Conservation (phyloP, 2,113 vertebrate genomes). For the Tautogolabrus adspersus region DNA sequence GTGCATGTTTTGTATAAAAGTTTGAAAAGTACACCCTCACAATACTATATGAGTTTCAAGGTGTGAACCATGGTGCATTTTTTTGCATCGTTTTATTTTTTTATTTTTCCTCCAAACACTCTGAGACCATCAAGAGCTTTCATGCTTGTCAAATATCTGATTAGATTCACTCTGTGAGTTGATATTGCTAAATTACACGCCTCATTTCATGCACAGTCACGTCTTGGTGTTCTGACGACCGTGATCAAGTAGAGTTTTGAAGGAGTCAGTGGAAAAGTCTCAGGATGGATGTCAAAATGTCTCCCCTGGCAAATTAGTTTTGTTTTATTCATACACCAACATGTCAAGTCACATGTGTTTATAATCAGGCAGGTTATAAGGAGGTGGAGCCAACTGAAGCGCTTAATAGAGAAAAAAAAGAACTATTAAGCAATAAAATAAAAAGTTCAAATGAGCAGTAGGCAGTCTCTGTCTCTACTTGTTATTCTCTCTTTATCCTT, state of each 20-base stretch:
- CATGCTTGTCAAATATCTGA: background rate
- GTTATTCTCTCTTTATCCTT: too few species aligned
- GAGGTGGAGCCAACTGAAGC: too few species aligned
- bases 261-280: background rate
- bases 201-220: slow-evolving; percentile 7
- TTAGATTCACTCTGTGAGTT: background rate
- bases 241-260: background rate
- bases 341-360: background rate
- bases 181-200: background rate
- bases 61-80: too few species aligned
- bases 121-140: background rate
- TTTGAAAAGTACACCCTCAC: too few species aligned
- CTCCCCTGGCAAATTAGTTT: background rate
- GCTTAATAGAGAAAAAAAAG: too few species aligned
- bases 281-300: background rate
- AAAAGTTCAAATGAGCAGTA: too few species aligned
- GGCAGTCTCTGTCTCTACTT: too few species aligned
- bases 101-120: background rate
- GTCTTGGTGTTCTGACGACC: background rate
- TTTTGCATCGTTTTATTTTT: background rate
- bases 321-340: background rate
- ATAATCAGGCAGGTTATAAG: too few species aligned
- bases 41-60: too few species aligned
- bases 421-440: too few species aligned
- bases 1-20: too few species aligned